Percentiles rank a stretch among this genome's conserved stretches.
Evolutionary conservation across 1,140 invertebrate species (phyloP).

Genomic region (Drosophila gunungcola): DNA sequence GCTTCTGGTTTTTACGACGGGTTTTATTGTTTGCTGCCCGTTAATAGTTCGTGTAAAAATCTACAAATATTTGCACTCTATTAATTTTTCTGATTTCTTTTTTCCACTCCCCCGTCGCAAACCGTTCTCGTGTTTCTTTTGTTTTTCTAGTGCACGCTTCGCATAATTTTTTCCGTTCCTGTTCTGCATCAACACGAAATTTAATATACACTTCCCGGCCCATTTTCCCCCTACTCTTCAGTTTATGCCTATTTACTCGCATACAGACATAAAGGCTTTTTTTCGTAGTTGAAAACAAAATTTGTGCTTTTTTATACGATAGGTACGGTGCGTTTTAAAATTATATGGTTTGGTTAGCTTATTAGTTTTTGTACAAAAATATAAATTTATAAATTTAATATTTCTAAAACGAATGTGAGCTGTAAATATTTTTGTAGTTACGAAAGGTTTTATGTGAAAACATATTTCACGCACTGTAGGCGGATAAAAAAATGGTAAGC

Average conservation of each 20-base stretch:
- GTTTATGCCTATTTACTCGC: slow-evolving; percentile 57
- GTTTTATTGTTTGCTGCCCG: slow-evolving; percentile 54
- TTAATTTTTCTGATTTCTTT: slow-evolving; percentile 74
- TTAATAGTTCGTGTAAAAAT: slow-evolving; percentile 84
- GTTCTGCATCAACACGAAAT: slow-evolving; percentile 66
- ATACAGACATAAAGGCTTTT: slow-evolving; percentile 47
- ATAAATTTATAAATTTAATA: neutral
- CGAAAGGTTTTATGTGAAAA: no score
- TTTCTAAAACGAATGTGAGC: neutral
- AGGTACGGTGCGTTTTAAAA: neutral
- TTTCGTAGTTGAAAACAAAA: slow-evolving; percentile 56
- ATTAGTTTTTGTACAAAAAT: no score
- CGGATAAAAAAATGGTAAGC: slow-evolving; percentile 9
- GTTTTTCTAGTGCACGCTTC: slow-evolving; percentile 74
- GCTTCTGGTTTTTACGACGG: slow-evolving; percentile 14
- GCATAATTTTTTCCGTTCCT: slow-evolving; percentile 55
- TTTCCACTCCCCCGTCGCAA: slow-evolving; percentile 20
- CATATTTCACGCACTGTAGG: slow-evolving; percentile 1
- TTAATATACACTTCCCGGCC: slow-evolving; percentile 60
- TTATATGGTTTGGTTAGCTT: neutral
- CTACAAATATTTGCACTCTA: slow-evolving; percentile 84
- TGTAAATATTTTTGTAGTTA: no score
- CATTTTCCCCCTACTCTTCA: slow-evolving; percentile 11
- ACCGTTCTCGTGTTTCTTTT: slow-evolving; percentile 56
- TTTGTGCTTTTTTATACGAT: slow-evolving; percentile 61